These are phyloP conservation scores for Papilio machaon DNA, from an alignment of 1,140 invertebrate genomes.

Conservation along the genomic window DNA sequence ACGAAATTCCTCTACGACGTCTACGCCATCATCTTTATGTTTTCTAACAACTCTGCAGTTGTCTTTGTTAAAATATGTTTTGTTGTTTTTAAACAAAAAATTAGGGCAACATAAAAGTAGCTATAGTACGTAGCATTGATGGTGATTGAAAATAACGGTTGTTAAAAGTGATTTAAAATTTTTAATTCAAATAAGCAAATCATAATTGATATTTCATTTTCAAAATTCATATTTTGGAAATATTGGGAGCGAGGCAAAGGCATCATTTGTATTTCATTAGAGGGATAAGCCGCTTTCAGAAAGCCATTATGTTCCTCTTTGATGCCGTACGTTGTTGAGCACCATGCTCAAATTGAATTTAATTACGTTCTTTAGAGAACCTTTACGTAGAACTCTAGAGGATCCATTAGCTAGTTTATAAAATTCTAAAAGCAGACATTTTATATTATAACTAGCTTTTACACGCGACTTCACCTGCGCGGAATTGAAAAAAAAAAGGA, in stretches of 20 bases:
- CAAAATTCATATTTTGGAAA: neutral
- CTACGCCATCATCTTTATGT: neutral
- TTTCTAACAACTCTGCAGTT: too few relatives aligned
- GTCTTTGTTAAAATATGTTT: too few relatives aligned
- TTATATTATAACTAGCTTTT: neutral
- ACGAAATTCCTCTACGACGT: neutral
- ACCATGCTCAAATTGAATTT: constrained; percentile 12
- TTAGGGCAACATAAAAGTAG: too few relatives aligned
- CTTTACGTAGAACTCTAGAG: neutral
- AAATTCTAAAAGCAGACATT: neutral
- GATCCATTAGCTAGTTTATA: neutral
- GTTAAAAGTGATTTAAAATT: too few relatives aligned
- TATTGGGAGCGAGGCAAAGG: neutral
- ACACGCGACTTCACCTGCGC: too few relatives aligned
- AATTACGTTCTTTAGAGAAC: neutral
- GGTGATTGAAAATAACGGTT: too few relatives aligned
- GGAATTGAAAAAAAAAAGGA: too few relatives aligned
- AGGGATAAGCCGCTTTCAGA: constrained; percentile 11
- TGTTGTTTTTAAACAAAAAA: too few relatives aligned
- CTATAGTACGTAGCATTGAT: too few relatives aligned
- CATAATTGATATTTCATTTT: neutral
- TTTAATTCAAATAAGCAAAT: neutral
- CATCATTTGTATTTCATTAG: constrained; percentile 12
- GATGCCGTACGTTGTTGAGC: neutral
- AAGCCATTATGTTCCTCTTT: constrained; percentile 17